Conservation (phyloP, 2,797 vertebrate genomes). For the Smutsia temminckii region DNA sequence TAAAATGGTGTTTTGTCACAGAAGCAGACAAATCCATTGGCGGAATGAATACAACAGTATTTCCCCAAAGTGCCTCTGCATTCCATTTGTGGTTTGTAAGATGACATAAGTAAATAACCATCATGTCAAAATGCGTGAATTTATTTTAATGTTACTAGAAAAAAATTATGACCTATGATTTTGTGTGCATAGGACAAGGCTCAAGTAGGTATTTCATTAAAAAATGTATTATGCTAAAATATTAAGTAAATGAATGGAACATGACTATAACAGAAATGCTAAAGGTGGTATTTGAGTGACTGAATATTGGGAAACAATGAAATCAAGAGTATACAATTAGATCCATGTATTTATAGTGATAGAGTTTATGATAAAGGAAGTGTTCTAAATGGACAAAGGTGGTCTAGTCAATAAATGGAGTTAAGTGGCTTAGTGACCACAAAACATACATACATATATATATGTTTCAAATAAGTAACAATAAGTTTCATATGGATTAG, state of each 20-base stretch:
- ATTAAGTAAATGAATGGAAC: constrained; percentile 13
- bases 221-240: constrained; percentile 2
- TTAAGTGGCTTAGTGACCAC: neutral
- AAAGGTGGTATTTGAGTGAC: neutral
- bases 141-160: constrained; percentile 45
- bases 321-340: neutral
- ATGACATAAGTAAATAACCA: neutral
- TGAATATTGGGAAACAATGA: neutral
- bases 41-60: neutral
- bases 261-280: neutral
- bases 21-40: neutral
- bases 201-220: constrained; percentile 32
- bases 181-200: neutral
- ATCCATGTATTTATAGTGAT: neutral
- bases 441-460: neutral
- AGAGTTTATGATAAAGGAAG: neutral
- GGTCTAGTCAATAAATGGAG: neutral
- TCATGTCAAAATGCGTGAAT: neutral
- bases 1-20: neutral
- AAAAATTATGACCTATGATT: constrained; percentile 1
- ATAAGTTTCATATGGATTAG: neutral
- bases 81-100: neutral
- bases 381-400: neutral
- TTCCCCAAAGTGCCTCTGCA: neutral
- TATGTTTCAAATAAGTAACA: neutral